A percentile compares a stretch with the other conserved stretches of the same genome.
Evolutionary conservation across 2,113 vertebrate species (phyloP).

Genomic region (Equus quagga): DNA sequence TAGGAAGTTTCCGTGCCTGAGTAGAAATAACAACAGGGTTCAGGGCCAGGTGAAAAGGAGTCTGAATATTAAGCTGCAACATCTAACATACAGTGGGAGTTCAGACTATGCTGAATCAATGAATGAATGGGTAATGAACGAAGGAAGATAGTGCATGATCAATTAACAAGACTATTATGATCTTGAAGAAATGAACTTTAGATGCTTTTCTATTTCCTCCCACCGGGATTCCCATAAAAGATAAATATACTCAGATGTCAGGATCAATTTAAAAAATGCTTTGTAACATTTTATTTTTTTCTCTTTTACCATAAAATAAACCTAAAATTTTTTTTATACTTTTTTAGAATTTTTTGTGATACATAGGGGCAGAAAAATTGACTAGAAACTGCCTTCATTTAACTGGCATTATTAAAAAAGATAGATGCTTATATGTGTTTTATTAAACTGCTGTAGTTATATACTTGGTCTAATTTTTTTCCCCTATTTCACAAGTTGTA

Average conservation of each 20-base stretch:
- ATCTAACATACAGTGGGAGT: neutral
- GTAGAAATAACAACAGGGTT: neutral
- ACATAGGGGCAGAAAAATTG: neutral
- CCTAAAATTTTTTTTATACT: neutral
- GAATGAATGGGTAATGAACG: neutral
- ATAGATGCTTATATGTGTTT: neutral
- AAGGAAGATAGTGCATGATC: neutral
- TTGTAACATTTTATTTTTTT: neutral
- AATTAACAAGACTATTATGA: neutral
- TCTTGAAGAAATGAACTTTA: neutral
- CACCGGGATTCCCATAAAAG: neutral
- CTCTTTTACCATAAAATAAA: neutral
- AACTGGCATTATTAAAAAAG: constrained; percentile 13
- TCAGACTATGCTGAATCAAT: neutral
- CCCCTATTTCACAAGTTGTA: constrained; percentile 9
- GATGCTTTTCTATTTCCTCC: neutral
- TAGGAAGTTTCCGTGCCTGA: neutral
- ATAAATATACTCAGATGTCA: neutral
- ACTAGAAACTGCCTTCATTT: neutral
- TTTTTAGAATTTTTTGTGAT: neutral
- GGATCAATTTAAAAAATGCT: neutral
- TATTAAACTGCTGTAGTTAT: constrained; percentile 34
- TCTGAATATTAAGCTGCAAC: neutral
- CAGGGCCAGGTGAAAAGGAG: neutral
- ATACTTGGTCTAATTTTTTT: constrained; percentile 12